These are phyloP conservation scores for Limnephilus marmoratus DNA, from an alignment of 2,888 invertebrate species.

Conservation along the genomic window DNA sequence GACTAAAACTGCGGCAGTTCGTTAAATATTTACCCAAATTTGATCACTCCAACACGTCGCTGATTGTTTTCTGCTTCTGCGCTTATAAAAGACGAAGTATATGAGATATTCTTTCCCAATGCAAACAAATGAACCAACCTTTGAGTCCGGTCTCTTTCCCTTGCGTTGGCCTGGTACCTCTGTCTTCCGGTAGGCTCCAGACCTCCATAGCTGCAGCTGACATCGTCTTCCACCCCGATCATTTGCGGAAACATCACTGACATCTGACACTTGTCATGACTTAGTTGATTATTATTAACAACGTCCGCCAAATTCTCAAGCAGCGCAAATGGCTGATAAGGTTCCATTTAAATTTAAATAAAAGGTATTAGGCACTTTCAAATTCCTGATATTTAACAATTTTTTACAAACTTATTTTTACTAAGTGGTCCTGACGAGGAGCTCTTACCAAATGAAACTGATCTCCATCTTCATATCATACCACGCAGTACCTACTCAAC, in stretches of 20 bases:
- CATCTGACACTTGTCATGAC: slow-evolving; percentile 37
- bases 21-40: too few relatives aligned
- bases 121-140: slow-evolving; percentile 79
- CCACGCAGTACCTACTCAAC: not conserved
- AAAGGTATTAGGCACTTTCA: not conserved
- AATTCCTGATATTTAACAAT: not conserved
- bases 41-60: too few relatives aligned
- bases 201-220: slow-evolving; percentile 16
- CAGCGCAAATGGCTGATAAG: slow-evolving; percentile 30
- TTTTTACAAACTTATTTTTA: not conserved
- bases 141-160: slow-evolving; percentile 89
- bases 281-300: slow-evolving; percentile 40
- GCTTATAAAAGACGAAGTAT: not conserved
- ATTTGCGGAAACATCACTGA: slow-evolving; percentile 21
- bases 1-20: too few relatives aligned
- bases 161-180: slow-evolving; percentile 88
- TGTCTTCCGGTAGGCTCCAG: slow-evolving; percentile 75
- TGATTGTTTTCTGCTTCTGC: too few relatives aligned
- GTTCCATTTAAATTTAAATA: slow-evolving; percentile 42
- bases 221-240: slow-evolving; percentile 13
- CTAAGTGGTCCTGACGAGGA: slow-evolving; percentile 17
- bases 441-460: slow-evolving; percentile 23
- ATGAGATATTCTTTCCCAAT: not conserved
- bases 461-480: not conserved
- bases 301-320: slow-evolving; percentile 30